Evolutionary conservation across 2,113 vertebrate genomes (phyloP).

Genomic region (Onychostruthus taczanowskii): DNA sequence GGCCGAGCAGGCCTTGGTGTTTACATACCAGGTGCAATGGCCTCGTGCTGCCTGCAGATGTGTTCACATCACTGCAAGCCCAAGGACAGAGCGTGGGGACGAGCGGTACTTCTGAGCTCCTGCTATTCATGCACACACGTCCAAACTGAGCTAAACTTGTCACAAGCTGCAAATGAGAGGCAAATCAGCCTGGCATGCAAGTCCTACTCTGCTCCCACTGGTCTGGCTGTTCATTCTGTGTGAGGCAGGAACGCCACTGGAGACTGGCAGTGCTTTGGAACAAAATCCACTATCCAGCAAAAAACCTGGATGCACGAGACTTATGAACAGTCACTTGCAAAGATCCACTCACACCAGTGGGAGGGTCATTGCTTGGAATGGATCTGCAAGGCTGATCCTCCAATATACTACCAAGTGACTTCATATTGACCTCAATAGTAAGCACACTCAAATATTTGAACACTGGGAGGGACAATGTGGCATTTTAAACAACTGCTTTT

Average conservation of each 20-base stretch:
- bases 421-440: background rate
- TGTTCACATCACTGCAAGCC: background rate
- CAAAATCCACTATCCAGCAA: background rate
- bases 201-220: background rate
- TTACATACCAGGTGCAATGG: background rate
- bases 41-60: background rate
- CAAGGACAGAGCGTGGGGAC: background rate
- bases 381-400: background rate
- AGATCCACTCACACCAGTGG: background rate
- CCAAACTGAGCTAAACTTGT: background rate
- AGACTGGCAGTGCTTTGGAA: background rate
- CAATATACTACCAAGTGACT: background rate
- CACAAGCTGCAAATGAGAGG: background rate
- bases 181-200: background rate
- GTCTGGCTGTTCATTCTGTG: background rate
- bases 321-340: background rate
- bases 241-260: background rate
- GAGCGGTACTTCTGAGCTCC: background rate
- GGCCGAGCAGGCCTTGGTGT: background rate
- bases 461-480: background rate
- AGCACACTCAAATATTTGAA: background rate
- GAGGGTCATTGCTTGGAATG: background rate
- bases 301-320: rapidly evolving
- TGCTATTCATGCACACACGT: background rate
- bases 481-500: background rate